Conservation (phyloP, 2,888 invertebrate species). For the Dicycla oo region DNA sequence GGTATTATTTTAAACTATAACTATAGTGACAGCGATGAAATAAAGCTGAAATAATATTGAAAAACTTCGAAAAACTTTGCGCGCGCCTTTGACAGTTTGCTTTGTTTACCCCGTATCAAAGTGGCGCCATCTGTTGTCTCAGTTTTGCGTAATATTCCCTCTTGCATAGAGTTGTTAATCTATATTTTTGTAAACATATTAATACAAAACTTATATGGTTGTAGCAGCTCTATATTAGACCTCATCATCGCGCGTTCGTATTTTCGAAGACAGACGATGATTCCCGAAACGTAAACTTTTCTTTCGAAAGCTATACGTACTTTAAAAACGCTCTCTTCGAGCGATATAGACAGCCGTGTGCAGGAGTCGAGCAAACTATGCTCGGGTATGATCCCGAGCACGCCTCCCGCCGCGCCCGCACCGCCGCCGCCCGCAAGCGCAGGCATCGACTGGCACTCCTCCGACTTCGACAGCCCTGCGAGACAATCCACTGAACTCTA, state of each 20-base stretch:
- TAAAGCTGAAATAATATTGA: no score
- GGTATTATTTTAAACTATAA: no score
- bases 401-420: conserved; percentile 89
- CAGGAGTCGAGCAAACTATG: conserved; percentile 96
- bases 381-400: conserved; percentile 94
- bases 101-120: no score
- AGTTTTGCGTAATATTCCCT: no score
- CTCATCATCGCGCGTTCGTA: background rate
- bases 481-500: conserved; percentile 43
- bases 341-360: conserved; percentile 96
- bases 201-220: background rate
- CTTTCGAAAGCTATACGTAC: conserved; percentile 64
- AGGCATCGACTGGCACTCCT: conserved; percentile 97
- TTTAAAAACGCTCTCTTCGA: conserved; percentile 93
- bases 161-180: background rate
- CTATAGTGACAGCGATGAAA: no score
- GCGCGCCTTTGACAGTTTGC: no score
- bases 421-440: conserved; percentile 94
- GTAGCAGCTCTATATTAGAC: background rate
- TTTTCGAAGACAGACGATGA: background rate
- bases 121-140: no score
- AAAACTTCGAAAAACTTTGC: no score
- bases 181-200: background rate
- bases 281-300: background rate
- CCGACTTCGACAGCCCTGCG: conserved; percentile 94